phyloP scores from a whole-genome alignment of 2,113 vertebrate species.

The Tamias sibiricus region DNA sequence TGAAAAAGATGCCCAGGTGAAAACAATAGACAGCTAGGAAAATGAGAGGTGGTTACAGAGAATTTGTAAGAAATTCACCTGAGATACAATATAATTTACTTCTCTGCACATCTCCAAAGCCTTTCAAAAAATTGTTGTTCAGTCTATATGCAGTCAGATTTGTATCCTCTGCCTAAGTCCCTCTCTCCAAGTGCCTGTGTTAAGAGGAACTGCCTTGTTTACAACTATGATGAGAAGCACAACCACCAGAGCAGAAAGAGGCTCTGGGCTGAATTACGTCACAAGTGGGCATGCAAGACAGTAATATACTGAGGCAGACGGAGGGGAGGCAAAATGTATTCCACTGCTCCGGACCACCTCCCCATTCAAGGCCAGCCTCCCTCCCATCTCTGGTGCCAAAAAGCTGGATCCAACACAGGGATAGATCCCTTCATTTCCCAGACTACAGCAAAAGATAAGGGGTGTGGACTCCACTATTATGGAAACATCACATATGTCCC shows the following conservation, averaged over 20 bases:
- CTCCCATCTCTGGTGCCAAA: neutral
- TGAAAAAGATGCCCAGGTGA: neutral
- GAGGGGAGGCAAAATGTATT: neutral
- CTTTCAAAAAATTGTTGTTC: neutral
- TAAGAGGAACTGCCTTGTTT: neutral
- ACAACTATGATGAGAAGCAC: neutral
- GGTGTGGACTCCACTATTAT: neutral
- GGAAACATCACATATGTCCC: neutral
- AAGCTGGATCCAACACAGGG: neutral
- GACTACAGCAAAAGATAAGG: neutral
- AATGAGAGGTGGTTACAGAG: neutral
- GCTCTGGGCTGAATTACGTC: neutral
- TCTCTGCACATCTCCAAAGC: neutral
- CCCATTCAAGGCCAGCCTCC: neutral
- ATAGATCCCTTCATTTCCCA: neutral
- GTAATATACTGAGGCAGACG: neutral
- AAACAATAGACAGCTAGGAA: neutral
- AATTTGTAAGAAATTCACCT: neutral
- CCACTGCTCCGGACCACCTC: too few relatives aligned
- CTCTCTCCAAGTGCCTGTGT: neutral
- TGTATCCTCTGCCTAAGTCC: accelerated
- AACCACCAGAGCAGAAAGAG: neutral
- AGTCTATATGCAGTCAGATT: neutral
- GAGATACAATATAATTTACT: neutral
- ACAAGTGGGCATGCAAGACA: neutral